phyloP scores from a whole-genome alignment of 2,113 vertebrate genomes.

The Tetrax tetrax region DNA sequence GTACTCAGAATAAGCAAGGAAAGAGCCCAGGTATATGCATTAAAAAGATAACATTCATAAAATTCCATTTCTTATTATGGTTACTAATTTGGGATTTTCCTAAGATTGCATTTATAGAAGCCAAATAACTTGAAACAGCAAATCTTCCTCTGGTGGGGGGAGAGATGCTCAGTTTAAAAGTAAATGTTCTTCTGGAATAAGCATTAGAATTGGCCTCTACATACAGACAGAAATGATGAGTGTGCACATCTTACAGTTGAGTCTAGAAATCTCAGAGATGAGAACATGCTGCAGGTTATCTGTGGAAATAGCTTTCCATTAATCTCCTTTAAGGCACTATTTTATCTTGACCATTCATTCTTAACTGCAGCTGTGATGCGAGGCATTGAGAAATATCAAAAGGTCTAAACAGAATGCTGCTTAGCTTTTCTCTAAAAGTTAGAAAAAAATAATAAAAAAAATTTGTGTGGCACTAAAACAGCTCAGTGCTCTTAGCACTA shows the following conservation, averaged over 20 bases:
- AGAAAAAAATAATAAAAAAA: neutral
- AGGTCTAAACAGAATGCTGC: neutral
- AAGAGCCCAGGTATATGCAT: neutral
- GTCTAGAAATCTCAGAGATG: neutral
- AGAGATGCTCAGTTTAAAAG: neutral
- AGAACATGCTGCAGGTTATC: conserved; percentile 1
- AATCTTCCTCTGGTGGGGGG: neutral
- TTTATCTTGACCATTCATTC: neutral
- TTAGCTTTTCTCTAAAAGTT: neutral
- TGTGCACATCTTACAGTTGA: neutral
- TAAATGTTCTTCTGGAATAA: neutral
- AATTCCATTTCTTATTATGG: neutral
- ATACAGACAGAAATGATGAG: neutral
- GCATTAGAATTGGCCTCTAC: neutral
- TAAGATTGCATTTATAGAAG: neutral
- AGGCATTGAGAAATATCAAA: neutral
- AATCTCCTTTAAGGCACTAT: neutral
- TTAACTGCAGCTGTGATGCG: neutral
- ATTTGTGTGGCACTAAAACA: neutral
- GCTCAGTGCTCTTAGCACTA: neutral
- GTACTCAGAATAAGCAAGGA: neutral
- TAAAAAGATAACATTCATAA: neutral
- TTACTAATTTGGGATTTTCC: neutral
- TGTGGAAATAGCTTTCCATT: neutral
- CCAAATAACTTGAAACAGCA: neutral